Evolutionary conservation across 2,113 vertebrate genomes (phyloP).

Genomic region (Cnemophilus loriae): DNA sequence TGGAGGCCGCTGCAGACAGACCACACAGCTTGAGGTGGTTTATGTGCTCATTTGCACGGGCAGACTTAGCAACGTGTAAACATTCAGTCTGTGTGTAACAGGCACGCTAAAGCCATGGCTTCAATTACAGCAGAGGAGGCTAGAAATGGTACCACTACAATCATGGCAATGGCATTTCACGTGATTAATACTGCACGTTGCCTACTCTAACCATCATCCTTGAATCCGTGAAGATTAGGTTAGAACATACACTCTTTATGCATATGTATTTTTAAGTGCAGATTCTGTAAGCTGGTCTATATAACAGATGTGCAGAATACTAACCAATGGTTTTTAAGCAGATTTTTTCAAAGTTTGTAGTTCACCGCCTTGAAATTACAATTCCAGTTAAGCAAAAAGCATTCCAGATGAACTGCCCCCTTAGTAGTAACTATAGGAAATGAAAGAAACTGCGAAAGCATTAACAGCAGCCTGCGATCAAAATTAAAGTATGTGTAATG

Average conservation of each 20-base stretch:
- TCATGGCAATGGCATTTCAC: fast-evolving
- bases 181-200: background rate
- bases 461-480: background rate
- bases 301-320: background rate
- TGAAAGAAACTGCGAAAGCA: background rate
- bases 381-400: background rate
- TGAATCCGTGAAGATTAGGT: background rate
- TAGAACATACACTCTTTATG: background rate
- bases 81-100: background rate
- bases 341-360: background rate
- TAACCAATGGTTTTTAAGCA: background rate
- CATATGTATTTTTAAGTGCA: background rate
- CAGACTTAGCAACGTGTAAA: background rate
- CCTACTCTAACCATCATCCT: background rate
- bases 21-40: background rate
- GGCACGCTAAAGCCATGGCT: background rate
- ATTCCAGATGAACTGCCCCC: background rate
- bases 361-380: background rate
- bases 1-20: background rate
- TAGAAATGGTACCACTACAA: background rate
- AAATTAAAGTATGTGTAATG: background rate
- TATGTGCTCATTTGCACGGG: fast-evolving
- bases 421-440: background rate
- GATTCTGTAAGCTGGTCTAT: background rate
- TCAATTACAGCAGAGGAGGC: background rate